Conservation (phyloP, 2,113 vertebrate species). For the Sinocyclocheilus rhinocerous region DNA sequence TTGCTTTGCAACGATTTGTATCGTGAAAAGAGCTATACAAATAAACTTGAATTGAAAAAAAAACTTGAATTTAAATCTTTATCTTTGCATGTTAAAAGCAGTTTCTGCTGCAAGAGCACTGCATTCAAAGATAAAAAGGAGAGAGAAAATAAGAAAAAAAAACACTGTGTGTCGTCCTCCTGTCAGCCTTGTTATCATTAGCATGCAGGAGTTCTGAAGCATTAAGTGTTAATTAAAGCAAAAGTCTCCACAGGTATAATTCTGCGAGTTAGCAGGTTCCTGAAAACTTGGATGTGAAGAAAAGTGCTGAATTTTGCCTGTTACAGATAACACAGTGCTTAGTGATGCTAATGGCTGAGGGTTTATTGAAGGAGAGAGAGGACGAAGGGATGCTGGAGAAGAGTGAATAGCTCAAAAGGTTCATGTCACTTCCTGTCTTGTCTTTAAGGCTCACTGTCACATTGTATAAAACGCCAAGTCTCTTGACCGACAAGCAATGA, state of each 20-base stretch:
- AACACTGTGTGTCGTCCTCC: conserved; percentile 22
- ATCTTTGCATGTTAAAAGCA: background rate
- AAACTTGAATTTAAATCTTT: background rate
- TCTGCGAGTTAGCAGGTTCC: background rate
- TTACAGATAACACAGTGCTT: conserved; percentile 3
- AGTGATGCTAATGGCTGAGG: conserved; percentile 9
- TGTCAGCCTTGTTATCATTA: conserved; percentile 47
- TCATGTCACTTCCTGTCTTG: conserved; percentile 19
- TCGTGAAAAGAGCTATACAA: too few species aligned
- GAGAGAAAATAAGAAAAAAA: background rate
- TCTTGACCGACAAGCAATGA: conserved; percentile 27
- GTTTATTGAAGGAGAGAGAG: background rate
- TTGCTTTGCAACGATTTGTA: too few species aligned
- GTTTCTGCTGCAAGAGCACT: background rate
- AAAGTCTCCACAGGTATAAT: conserved; percentile 27
- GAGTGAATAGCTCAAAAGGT: conserved; percentile 23
- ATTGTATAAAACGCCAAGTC: conserved; percentile 33
- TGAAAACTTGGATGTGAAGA: background rate
- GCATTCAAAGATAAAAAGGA: conserved; percentile 4
- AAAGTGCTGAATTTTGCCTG: background rate
- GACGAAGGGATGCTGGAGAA: background rate
- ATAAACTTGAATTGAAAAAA: too few species aligned
- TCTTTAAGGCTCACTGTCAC: conserved; percentile 36
- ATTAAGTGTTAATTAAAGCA: conserved; percentile 44
- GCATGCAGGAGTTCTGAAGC: conserved; percentile 29